Base-by-base conservation (phyloP, 2,888 invertebrate species). In the Cryptocephalus moraei region DNA sequence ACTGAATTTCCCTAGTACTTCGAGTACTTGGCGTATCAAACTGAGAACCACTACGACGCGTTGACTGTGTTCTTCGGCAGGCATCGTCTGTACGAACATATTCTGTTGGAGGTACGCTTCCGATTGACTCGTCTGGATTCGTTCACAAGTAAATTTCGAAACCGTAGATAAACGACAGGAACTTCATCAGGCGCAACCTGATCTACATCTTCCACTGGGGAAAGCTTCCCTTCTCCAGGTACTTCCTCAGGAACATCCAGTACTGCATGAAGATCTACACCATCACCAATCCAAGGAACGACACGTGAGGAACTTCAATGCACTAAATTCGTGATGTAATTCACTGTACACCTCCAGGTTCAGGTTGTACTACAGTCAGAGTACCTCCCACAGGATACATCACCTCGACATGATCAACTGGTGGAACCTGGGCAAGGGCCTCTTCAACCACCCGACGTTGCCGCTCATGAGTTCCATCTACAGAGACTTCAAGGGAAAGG, bases 301-400 rank as follows among this genome's bases (percentile, higher is more conserved):
- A 75, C 51, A 78, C 78, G 80, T 82, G 67, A 72, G 77, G 6
- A 36, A 11, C 12, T 36, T 36, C 6, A n/a, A 12, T 22, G 6
- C 22, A 22, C 38, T 36, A 11, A 4, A 6, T 22, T 33, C n/a
- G n/a, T n/a, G n/a, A n/a, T n/a, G 38, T 4, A 4, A 11, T 44
- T 38, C 6, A 36, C 4, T 6, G 8, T 38, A 36, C 2, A 36
- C 6, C 57, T 57, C 8, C 49, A 84, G 84, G 34, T 85, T 81
- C 59, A 75, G 84, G 9, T 73, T 86, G 39, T 84, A 82, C 64
- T 86, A 84, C 67, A 86, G 82, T 64, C 86, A 85, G 67, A 83
- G 80, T 0, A 73, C 75, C 1, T 75, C 85, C 0, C 69, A 78
- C 45, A 76, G 74, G 10, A 67, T 72, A 11, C 77, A 80, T 43